Evolutionary conservation across 2,888 invertebrate species (phyloP).

Genomic region (Drosophila atroscutellata): DNA sequence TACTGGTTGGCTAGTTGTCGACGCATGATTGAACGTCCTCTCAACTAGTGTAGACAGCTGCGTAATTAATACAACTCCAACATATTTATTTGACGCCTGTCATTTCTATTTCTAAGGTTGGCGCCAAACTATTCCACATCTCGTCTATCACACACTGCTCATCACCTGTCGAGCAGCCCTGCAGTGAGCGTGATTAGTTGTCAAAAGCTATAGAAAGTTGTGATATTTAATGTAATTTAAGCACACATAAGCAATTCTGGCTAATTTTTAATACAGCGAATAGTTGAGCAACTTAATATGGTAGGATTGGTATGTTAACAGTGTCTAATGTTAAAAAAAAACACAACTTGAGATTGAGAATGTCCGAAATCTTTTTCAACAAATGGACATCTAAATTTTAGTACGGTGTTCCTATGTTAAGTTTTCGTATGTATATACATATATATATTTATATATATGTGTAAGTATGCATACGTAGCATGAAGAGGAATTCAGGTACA

Average conservation of each 20-base stretch:
- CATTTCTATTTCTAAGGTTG: background rate
- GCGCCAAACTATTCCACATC: background rate
- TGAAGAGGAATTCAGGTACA: no score
- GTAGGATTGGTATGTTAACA: background rate
- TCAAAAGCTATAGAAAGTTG: background rate
- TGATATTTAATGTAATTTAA: background rate
- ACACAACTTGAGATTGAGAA: background rate
- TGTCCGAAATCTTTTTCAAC: no score
- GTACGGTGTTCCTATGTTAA: background rate
- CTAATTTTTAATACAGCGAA: background rate
- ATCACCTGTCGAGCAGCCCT: background rate
- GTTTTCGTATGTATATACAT: background rate
- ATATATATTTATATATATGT: no score
- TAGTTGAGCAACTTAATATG: background rate
- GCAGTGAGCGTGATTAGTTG: background rate
- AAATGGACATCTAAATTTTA: background rate
- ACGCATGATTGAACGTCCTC: constrained; percentile 37
- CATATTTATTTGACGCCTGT: constrained; percentile 20
- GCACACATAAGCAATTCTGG: background rate
- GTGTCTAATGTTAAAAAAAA: background rate
- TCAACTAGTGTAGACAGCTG: constrained; percentile 16
- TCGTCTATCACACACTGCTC: background rate
- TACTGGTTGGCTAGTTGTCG: constrained; percentile 17
- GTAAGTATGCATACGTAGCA: no score
- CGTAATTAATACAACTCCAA: constrained; percentile 34